A percentile compares a stretch with the other conserved stretches of the same genome.
Evolutionary conservation across 2,888 invertebrate species (phyloP).

Genomic region (Stenurella melanura): DNA sequence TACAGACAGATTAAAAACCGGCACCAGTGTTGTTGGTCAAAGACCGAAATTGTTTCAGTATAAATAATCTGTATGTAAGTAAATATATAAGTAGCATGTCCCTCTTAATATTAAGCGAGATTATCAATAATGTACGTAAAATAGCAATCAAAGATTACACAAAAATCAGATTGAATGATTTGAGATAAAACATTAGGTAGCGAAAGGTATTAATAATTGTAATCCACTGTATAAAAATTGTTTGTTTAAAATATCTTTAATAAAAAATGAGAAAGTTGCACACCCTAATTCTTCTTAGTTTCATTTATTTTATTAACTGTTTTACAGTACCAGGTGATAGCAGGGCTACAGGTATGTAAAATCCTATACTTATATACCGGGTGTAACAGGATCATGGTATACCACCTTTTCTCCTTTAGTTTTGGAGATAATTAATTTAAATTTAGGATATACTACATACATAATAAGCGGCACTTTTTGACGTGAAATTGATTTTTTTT

Average conservation of each 20-base stretch:
- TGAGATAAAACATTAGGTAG: neutral
- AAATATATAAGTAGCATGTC: neutral
- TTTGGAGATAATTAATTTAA: too few species aligned
- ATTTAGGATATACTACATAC: too few species aligned
- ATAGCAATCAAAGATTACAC: neutral
- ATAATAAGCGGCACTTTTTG: too few species aligned
- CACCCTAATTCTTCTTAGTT: slow-evolving; percentile 1
- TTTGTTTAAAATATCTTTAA: neutral
- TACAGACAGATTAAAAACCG: too few species aligned
- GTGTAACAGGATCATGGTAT: too few species aligned
- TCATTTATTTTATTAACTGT: neutral
- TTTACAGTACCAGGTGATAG: slow-evolving; percentile 5
- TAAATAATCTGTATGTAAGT: too few species aligned
- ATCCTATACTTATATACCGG: too few species aligned
- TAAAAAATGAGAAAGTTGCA: neutral
- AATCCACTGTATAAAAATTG: neutral
- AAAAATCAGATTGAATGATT: neutral
- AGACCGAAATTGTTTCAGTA: too few species aligned
- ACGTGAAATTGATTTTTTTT: too few species aligned
- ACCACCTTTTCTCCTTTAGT: too few species aligned
- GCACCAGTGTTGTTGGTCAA: too few species aligned
- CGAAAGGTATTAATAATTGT: neutral
- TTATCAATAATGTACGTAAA: neutral
- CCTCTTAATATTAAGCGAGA: neutral
- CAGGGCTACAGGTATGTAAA: slow-evolving; percentile 8